Conservation (phyloP, 2,113 vertebrate genomes). For the Carassius carassius region DNA sequence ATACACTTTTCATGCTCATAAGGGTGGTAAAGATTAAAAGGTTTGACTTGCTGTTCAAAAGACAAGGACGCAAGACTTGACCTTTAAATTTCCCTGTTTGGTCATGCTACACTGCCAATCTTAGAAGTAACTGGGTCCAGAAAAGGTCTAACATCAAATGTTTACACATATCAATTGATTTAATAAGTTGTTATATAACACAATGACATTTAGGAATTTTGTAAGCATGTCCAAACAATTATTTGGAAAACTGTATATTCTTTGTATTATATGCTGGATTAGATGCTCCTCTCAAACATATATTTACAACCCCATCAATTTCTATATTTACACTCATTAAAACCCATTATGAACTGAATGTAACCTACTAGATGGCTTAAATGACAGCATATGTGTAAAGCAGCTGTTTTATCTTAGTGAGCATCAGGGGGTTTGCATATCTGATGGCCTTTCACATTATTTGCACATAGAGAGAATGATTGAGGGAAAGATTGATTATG, state of each 20-base stretch:
- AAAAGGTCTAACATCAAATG: not conserved
- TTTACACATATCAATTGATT: not conserved
- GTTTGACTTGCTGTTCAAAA: not conserved
- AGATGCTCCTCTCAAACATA: not conserved
- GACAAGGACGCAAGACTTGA: not conserved
- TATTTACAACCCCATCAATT: not conserved
- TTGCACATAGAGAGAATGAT: constrained; percentile 6
- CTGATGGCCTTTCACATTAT: constrained; percentile 21
- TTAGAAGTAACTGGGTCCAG: not conserved
- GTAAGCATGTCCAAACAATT: not conserved
- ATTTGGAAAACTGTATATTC: not conserved
- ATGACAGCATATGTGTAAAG: not conserved
- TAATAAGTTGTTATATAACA: not conserved
- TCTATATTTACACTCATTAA: not conserved
- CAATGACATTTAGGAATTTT: not conserved
- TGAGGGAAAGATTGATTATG: constrained; percentile 35
- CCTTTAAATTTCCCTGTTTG: not conserved
- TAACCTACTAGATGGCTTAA: not conserved
- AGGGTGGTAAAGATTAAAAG: not conserved
- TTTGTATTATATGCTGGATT: not conserved
- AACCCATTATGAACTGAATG: not conserved
- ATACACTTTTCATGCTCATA: not conserved
- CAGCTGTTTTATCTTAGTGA: constrained; percentile 13
- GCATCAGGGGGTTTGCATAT: not conserved
- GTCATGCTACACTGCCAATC: not conserved